A percentile compares a stretch with the other conserved stretches of the same genome.
Evolutionary conservation across 1,140 invertebrate genomes (phyloP).

Genomic region (Pantala flavescens): DNA sequence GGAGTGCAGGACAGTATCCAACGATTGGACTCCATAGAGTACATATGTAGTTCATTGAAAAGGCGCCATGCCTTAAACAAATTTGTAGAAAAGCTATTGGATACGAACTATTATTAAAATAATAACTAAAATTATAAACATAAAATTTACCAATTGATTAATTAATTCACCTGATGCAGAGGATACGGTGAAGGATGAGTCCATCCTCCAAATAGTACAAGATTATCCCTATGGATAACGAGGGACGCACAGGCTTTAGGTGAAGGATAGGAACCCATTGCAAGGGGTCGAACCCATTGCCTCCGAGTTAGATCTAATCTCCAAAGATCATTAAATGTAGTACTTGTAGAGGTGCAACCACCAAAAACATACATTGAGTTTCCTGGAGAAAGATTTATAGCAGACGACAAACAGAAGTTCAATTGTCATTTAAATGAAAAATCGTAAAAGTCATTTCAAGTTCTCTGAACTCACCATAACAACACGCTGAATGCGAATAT

Average conservation of each 20-base stretch:
- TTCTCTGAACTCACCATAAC: conserved; percentile 39
- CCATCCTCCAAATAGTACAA: conserved; percentile 93
- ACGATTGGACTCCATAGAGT: conserved; percentile 68
- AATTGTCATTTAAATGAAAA: conserved; percentile 11
- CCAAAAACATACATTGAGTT: conserved; percentile 93
- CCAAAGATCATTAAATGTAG: conserved; percentile 97
- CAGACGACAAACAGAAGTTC: too few species aligned
- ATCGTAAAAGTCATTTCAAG: conserved; percentile 5
- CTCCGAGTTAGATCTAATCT: conserved; percentile 75
- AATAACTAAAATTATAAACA: background rate
- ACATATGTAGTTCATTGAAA: conserved; percentile 89
- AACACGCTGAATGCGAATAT: conserved; percentile 84
- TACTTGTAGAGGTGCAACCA: conserved; percentile 85
- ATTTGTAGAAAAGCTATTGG: background rate
- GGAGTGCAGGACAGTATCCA: conserved; percentile 66
- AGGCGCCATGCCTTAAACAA: conserved; percentile 53
- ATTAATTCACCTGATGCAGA: conserved; percentile 59
- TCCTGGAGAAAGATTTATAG: conserved; percentile 28
- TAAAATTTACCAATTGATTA: background rate
- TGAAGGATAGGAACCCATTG: conserved; percentile 83
- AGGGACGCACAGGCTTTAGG: conserved; percentile 92
- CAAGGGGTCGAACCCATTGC: conserved; percentile 68
- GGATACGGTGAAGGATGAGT: conserved; percentile 86
- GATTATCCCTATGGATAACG: conserved; percentile 64
- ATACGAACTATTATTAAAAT: background rate